Conservation (phyloP, 2,888 invertebrate species). For the Thelaira solivaga region DNA sequence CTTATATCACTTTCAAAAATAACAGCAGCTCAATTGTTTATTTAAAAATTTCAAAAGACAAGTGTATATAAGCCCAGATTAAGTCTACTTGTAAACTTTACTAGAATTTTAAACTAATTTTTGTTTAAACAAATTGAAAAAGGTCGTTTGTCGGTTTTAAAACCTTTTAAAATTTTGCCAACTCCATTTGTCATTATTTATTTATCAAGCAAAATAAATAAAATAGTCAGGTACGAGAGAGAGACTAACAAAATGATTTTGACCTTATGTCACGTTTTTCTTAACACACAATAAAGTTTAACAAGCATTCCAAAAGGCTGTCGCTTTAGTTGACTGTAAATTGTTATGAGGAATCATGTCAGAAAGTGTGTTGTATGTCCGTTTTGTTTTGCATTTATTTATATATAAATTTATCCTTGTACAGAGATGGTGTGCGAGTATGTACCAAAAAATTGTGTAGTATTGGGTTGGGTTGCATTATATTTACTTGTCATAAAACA, state of each 20-base stretch:
- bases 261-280: constrained; percentile 18
- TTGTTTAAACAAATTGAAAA: not conserved
- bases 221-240: not conserved
- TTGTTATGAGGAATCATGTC: not conserved
- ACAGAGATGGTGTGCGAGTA: too few relatives aligned
- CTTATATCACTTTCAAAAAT: too few relatives aligned
- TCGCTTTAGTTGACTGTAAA: not conserved
- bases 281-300: not conserved
- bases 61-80: not conserved
- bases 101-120: constrained; percentile 1
- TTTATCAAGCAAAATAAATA: constrained; percentile 31
- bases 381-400: not conserved
- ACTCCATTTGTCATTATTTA: constrained; percentile 37
- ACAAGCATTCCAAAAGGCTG: not conserved
- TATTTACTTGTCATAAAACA: too few relatives aligned
- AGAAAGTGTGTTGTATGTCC: not conserved
- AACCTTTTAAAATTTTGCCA: not conserved
- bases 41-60: not conserved
- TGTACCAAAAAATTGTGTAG: not conserved
- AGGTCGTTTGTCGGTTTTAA: not conserved
- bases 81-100: not conserved
- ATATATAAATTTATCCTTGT: not conserved
- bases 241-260: not conserved
- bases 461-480: not conserved
- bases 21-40: too few relatives aligned